phyloP scores from a whole-genome alignment of 2,113 vertebrate species.

The Panthera uncia region DNA sequence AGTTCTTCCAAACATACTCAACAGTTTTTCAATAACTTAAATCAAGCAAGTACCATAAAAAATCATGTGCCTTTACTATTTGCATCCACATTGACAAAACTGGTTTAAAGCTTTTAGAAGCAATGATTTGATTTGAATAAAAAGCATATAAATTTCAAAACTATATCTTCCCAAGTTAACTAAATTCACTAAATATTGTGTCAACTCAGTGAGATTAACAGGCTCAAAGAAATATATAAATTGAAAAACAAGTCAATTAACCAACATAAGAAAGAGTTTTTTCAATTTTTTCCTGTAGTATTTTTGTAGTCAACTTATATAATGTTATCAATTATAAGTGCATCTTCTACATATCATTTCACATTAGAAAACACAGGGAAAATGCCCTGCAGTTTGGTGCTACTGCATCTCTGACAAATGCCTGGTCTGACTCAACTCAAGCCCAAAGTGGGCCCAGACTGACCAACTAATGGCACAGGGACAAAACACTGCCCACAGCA shows the following conservation, averaged over 20 bases:
- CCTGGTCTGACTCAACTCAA: neutral
- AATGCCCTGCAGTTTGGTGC: neutral
- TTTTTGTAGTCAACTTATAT: conserved; percentile 37
- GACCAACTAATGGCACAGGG: neutral
- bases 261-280: conserved; percentile 25
- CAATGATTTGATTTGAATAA: conserved; percentile 51
- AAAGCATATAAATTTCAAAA: conserved; percentile 44
- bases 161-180: conserved; percentile 45
- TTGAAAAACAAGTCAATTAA: conserved; percentile 51
- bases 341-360: conserved; percentile 33
- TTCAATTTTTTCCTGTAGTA: conserved; percentile 21
- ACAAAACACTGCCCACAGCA: neutral
- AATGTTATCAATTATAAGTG: conserved; percentile 43
- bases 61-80: conserved; percentile 24
- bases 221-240: conserved; percentile 44
- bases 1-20: conserved; percentile 11
- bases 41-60: neutral
- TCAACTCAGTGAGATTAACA: conserved; percentile 49
- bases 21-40: conserved; percentile 35
- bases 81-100: conserved; percentile 37
- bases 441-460: neutral
- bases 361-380: conserved; percentile 20
- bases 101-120: conserved; percentile 43
- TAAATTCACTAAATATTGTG: conserved; percentile 52
- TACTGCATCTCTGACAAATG: neutral